Evolutionary conservation across 2,797 vertebrate genomes (phyloP), one percentile per base, ranked within the genome.

Genomic region (Centropyge bicolor): DNA sequence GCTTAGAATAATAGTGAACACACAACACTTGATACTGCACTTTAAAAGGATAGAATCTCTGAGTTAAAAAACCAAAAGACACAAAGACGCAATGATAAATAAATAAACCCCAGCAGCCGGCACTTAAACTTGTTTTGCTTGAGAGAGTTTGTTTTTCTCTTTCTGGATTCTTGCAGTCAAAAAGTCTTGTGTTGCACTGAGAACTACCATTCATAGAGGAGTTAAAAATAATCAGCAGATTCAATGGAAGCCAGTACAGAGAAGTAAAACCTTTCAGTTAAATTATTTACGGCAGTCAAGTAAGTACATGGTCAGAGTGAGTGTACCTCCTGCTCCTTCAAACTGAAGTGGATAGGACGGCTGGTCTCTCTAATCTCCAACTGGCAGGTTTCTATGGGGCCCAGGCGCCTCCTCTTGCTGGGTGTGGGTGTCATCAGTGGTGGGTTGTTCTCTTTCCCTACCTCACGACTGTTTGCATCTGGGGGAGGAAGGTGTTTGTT

Each of bases 401-500:
- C 89, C 69, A 90, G 49, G 57, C 92, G 85, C 70, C 92, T 91
- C 83, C 90, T 94, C 88, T 95, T 96, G 20, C 74, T 88, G 69
- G 83, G 77, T 35, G 87, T 79, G 41, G 93, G 88, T 1, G 80
- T 83, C 54, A 41, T 16, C 19, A 43, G 8, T 22, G 76, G 80
- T 40, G 80, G 85, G 84, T 81, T 70, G 89, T 95, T 95, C 85
- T 96, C 95, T 62, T 93, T 95, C 36, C 82, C 88, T 84, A 43
- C 73, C 4, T 59, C 63, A 62, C 38, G 54, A 63, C 74, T 72
- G 74, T 74, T 59, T 43, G 36, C 84, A 84, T 91, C 95, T 95
- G 88, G 71, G 69, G 72, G 24, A 22, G 10, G 2, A 74, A 73
- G 5, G n/a, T 19, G 24, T 1, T 10, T 31, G 27, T 31, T 80